Evolutionary conservation across 1,140 invertebrate genomes (phyloP), one percentile per base, ranked within the genome.

Genomic region (Procambarus clarkii): DNA sequence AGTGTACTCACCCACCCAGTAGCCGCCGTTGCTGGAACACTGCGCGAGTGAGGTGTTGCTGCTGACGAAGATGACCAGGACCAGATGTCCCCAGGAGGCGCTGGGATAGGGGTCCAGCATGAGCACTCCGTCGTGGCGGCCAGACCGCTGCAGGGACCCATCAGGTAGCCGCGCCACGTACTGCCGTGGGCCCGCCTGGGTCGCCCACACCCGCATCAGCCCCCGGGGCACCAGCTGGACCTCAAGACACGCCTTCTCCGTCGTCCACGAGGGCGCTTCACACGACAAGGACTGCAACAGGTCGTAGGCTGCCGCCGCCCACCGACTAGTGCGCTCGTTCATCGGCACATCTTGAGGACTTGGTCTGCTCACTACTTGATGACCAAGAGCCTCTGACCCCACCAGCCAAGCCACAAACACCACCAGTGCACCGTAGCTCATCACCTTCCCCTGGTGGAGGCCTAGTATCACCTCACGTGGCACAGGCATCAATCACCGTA

Each of bases 51-150:
- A 64, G 45, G 64, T 54, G 78, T 88, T 88, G 86, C 34, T 50
- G 18, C 24, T 58, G 50, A 95, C 92, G 91, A 95, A 95, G 93
- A 95, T 95, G 77, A 96, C 94, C 34, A 95, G 88, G 3, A 95
- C 93, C 44, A 95, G 94, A 93, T 96, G 95, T 18, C 95, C 95
- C 92, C 95, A 95, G 91, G 94, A 95, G 13, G 94, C 94, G 8
- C 91, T 82, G 0, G 95, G 95, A 90, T 94, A 95, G 0, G 95
- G 95, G 92, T 96, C 95, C 8, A 96, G 88, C 11, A 95, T 95
- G 2, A 96, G 50, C 3, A 92, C 91, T 11, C 86, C 91, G 60
- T 88, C 78, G 78, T 69, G 80, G 48, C 78, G 60, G n/a, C 77
- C 85, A 15, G 64, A 64, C 58, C 86, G 64, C 64, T 74, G 45